These are phyloP conservation scores for Drosophila orena DNA, from an alignment of 1,140 invertebrate species.

Conservation along the genomic window DNA sequence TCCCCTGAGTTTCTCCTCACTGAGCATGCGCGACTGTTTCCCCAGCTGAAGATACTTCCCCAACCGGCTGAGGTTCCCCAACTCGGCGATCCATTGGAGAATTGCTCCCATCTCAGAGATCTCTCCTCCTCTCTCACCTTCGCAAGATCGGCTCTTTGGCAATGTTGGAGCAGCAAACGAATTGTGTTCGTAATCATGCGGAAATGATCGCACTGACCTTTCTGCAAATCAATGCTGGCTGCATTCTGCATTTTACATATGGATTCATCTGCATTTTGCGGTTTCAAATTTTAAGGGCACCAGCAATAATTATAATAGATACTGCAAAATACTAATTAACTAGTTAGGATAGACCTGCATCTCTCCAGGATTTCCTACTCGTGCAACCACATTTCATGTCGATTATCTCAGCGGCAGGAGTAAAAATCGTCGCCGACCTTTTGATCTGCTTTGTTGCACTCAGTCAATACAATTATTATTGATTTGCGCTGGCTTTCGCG, in stretches of 20 bases:
- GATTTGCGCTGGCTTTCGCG: conserved; percentile 63
- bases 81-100: conserved; percentile 54
- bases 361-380: neutral
- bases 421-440: conserved; percentile 63
- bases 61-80: conserved; percentile 2
- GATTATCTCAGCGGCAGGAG: conserved; percentile 20
- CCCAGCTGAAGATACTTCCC: conserved; percentile 14
- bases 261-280: neutral
- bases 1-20: conserved; percentile 51
- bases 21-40: conserved; percentile 42
- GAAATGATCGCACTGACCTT: conserved; percentile 83
- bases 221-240: conserved; percentile 54
- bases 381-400: conserved; percentile 18
- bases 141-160: conserved; percentile 21
- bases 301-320: too few species aligned
- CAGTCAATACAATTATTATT: conserved; percentile 83
- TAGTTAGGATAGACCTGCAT: neutral
- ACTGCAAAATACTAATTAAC: too few species aligned
- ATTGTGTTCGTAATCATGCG: conserved; percentile 80
- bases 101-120: conserved; percentile 11
- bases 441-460: conserved; percentile 70
- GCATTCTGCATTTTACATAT: conserved; percentile 7
- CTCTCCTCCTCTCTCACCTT: neutral
- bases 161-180: conserved; percentile 43
- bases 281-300: too few species aligned